Percentiles rank a stretch among this genome's conserved stretches.
These are phyloP conservation scores for Ceratina japonica DNA, from an alignment of 1,140 invertebrate species.

Conservation along the genomic window DNA sequence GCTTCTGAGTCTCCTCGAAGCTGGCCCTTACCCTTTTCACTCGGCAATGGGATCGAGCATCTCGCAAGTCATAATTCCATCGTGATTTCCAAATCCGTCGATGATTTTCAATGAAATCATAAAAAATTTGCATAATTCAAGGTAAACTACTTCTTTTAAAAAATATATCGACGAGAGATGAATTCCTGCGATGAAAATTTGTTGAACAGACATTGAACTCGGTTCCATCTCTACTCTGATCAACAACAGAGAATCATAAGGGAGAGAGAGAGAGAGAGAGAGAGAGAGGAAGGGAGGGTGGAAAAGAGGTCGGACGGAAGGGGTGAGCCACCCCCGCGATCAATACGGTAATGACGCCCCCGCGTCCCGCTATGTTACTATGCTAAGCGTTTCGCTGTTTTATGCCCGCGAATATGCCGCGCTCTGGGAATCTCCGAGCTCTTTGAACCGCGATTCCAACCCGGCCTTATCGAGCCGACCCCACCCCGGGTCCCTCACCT, in stretches of 20 bases:
- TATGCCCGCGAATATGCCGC: conserved; percentile 58
- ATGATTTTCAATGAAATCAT: too few species aligned
- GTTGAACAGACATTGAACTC: too few species aligned
- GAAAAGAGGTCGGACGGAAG: neutral
- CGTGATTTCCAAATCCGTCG: too few species aligned
- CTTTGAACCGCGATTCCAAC: conserved; percentile 46
- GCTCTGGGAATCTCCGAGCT: conserved; percentile 27
- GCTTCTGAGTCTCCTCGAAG: conserved; percentile 23
- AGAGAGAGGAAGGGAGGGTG: neutral
- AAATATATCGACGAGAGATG: too few species aligned
- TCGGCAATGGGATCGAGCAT: neutral
- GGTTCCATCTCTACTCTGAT: neutral
- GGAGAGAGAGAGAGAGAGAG: neutral
- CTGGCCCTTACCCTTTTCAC: conserved; percentile 35
- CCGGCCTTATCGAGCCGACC: conserved; percentile 28
- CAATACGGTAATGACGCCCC: conserved; percentile 65
- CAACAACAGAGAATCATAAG: conserved; percentile 2
- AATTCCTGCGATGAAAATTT: too few species aligned
- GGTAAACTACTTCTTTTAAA: too few species aligned
- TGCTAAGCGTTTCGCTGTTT: conserved; percentile 69
- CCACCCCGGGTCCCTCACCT: neutral
- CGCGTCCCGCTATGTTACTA: conserved; percentile 57
- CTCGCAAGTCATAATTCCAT: too few species aligned
- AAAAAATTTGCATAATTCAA: too few species aligned
- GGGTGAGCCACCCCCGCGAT: conserved; percentile 62